Percentiles rank a stretch among this genome's conserved stretches.
phyloP scores from a whole-genome alignment of 2,888 invertebrate genomes.

The Lasioglossum marginatum region DNA sequence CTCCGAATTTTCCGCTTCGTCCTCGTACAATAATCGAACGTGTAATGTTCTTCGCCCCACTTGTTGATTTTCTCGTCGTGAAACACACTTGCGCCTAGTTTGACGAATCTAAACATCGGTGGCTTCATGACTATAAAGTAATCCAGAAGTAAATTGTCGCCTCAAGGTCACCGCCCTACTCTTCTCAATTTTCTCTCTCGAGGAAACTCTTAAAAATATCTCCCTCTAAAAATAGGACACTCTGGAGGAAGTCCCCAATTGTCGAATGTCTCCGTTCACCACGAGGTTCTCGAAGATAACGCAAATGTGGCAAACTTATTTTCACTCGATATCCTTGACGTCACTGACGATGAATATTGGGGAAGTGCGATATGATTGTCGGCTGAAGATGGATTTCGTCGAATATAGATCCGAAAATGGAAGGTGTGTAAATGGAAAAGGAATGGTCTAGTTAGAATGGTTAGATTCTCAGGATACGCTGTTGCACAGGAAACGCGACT shows the following conservation, averaged over 20 bases:
- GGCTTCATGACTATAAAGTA: neutral
- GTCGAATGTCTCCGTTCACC: neutral
- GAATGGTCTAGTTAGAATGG: neutral
- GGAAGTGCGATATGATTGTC: neutral
- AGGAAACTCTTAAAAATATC: neutral
- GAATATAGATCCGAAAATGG: neutral
- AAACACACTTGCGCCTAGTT: neutral
- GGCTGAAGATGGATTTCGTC: neutral
- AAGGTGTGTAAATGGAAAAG: no score
- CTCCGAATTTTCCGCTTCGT: neutral
- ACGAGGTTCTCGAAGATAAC: neutral
- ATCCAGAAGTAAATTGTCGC: neutral
- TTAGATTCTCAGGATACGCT: neutral
- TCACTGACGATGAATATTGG: slow-evolving; percentile 29
- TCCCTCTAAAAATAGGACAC: neutral
- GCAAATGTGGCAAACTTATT: slow-evolving; percentile 44
- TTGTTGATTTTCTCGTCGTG: neutral
- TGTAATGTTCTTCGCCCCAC: neutral
- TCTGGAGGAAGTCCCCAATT: neutral
- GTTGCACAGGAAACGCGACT: neutral
- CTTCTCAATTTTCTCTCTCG: neutral
- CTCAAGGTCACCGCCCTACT: neutral
- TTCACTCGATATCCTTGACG: slow-evolving; percentile 32
- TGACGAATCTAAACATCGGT: neutral
- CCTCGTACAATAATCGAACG: neutral